Base-by-base conservation (phyloP, 2,113 vertebrate genomes). In the Morone chrysops region DNA sequence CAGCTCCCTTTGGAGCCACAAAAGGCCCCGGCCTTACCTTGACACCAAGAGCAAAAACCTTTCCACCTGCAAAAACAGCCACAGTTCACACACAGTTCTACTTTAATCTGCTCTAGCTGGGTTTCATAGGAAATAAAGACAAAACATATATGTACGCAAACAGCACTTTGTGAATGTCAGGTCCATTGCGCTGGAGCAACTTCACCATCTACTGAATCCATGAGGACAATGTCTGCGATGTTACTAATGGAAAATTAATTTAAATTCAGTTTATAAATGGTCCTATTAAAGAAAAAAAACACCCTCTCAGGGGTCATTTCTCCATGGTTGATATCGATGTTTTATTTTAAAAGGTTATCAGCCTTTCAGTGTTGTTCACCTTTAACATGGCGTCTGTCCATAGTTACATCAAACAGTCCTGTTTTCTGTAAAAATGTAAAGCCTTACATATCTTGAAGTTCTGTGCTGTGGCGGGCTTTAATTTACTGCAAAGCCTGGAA, bases 301-400 rank as follows among this genome's bases (percentile, higher is more conserved):
- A 45, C 40, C 25, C 56, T 51, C 22, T 40, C 2, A 14, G 50
- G 38, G 14, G 36, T 60, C 9, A 16, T 72, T 47, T 51, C 47
- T 77, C 20, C 17, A 50, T 12, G 17, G 31, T 56, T 51, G 38
- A 11, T 18, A 20, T 6, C 12, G 56, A 54, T 65, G 63, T 31
- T 57, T 43, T 67, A 45, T 71, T 78, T 78, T 31, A 9, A 53
- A 66, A 72, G 51, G 60, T 71, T 38, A 22, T 67, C 70, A 54
- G 51, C 36, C 66, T 80, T 63, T 78, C 16, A 48, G 17, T 36
- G 31, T 68, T 63, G 38, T 41, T 68, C 70, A 40, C 61, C 62
- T 63, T 47, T 5, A 18, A 56, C n/a, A 14, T 2, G 13, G 41
- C 5, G 25, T 40, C 45, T 43, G 31, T 60, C 6, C 47, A 45